Evolutionary conservation across 2,888 invertebrate genomes (phyloP).

Genomic region (Linnaemya vulpina): DNA sequence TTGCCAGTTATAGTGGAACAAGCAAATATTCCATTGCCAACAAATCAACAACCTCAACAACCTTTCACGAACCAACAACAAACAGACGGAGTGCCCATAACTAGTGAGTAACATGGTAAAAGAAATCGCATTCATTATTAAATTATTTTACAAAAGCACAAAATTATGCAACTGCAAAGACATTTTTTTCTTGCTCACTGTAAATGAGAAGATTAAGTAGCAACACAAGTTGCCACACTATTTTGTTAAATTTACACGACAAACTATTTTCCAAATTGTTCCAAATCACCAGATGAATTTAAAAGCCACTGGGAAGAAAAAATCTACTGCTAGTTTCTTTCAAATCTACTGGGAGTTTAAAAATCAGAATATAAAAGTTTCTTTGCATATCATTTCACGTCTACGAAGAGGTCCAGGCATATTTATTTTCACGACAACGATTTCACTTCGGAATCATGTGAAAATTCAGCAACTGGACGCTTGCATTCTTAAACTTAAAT

Average conservation of each 20-base stretch:
- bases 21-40: slow-evolving; percentile 64
- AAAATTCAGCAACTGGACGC: too few relatives aligned
- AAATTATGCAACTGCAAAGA: slow-evolving; percentile 26
- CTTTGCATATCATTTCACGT: too few relatives aligned
- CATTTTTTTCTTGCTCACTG: slow-evolving; percentile 1
- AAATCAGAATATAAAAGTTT: too few relatives aligned
- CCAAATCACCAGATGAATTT: neutral
- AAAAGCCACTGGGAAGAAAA: neutral
- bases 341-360: too few relatives aligned
- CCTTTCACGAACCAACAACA: slow-evolving; percentile 45
- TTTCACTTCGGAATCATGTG: too few relatives aligned
- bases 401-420: too few relatives aligned
- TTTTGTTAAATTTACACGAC: neutral
- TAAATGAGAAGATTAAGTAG: neutral
- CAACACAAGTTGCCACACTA: neutral
- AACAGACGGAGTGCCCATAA: slow-evolving; percentile 48
- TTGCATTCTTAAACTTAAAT: too few relatives aligned
- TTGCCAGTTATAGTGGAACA: slow-evolving; percentile 73
- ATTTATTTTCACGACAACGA: too few relatives aligned
- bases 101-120: slow-evolving; percentile 32
- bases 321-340: too few relatives aligned
- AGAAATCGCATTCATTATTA: neutral
- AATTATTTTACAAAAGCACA: neutral
- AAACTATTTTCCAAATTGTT: neutral
- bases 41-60: slow-evolving; percentile 52